Evolutionary conservation across 2,797 vertebrate species (phyloP), one percentile per base, ranked within the genome.

Genomic region (Lindbergichthys nudifrons): DNA sequence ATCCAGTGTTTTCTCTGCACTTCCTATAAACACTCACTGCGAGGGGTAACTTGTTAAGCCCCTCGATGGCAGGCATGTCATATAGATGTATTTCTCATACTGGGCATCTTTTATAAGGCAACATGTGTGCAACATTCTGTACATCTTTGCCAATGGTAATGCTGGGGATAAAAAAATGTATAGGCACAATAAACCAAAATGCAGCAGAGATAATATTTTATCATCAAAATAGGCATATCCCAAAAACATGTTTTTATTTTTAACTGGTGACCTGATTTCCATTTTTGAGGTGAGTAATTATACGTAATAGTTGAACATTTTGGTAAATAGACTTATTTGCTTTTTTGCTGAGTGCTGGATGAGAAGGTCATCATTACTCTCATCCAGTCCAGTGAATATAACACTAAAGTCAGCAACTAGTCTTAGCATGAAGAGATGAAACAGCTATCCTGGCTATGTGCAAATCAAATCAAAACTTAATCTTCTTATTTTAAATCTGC

Each of bases 11-110:
- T 71, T 68, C 26, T 62, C 19, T 10, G 13, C 43, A 60, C 46
- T 71, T 66, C 52, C 63, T 78, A 64, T 73, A 67, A 83, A 79
- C 73, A 70, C 43, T 73, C 43, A 13, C 41, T 41, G 56, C 71
- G 48, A 73, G 52, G 10, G 65, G 39, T 45, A 65, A 71, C 46
- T 57, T 30, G 43, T 56, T 72, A 36, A 66, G 67, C 13, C 8
- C 8, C 23, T 75, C 60, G 21, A 47, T 68, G 67, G 26, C 59
- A 64, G 74, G 15, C 63, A 59, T 71, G 75, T 80, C 42, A 76
- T 73, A 83, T 77, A 69, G 56, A 85, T 81, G 78, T 74, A 14
- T 61, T 77, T 73, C 58, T 75, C 57, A 68, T 54, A 43, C 48
- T 26, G 32, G 74, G 59, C 47, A 63, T 61, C 57, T 70, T 66